Percentiles rank a stretch among this genome's conserved stretches.
These are phyloP conservation scores for Bergia puertoricense DNA, from an alignment of 92 coral and sea anemone species.

Conservation along the genomic window DNA sequence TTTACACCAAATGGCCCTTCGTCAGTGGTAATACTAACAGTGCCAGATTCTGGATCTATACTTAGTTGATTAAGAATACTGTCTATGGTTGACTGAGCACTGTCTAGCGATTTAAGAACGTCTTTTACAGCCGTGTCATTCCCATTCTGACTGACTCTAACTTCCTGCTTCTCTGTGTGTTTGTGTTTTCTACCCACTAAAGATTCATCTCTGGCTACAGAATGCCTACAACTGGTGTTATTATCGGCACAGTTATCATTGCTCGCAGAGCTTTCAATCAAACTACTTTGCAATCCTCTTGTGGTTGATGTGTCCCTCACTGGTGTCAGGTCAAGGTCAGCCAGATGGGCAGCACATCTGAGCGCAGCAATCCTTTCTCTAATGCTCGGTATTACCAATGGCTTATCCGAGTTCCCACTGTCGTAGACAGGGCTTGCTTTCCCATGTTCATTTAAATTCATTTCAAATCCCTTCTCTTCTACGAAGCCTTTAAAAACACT, in stretches of 20 bases:
- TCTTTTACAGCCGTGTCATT: background rate
- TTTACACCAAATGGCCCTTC: background rate
- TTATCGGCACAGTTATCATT: background rate
- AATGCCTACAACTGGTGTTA: background rate
- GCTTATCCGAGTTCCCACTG: constrained; percentile 20
- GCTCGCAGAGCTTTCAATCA: background rate
- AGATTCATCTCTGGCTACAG: background rate
- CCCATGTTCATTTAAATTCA: background rate
- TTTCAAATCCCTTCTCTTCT: background rate
- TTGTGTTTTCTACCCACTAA: background rate
- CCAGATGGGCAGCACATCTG: constrained; percentile 50
- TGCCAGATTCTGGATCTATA: background rate
- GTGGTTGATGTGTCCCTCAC: constrained; percentile 34
- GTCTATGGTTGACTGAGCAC: constrained; percentile 34
- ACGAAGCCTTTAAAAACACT: background rate
- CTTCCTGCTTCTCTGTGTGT: background rate
- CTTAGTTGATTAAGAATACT: constrained; percentile 27
- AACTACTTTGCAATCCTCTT: background rate
- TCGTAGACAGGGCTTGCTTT: background rate
- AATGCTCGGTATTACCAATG: constrained; percentile 43
- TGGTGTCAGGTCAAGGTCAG: constrained; percentile 53
- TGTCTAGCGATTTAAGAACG: constrained; percentile 30
- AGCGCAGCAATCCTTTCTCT: constrained; percentile 64
- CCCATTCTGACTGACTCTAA: background rate
- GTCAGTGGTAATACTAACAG: background rate